phyloP scores from a whole-genome alignment of 2,113 vertebrate genomes.

The Phylloscopus whistleri region DNA sequence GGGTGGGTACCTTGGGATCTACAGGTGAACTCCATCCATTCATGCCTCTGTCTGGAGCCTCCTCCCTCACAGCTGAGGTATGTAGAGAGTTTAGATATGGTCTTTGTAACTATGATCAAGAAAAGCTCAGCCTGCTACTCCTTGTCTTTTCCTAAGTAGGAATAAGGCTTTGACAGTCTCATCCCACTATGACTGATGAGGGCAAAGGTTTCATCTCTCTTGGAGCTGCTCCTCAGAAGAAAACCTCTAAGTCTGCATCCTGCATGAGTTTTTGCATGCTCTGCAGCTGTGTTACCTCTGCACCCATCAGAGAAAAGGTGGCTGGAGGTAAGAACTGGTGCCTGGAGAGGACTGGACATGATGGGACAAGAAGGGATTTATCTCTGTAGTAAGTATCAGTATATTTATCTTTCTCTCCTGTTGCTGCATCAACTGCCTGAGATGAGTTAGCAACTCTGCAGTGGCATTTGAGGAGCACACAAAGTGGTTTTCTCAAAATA shows the following conservation, averaged over 20 bases:
- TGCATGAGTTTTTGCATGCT: neutral
- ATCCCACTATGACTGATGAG: fast-evolving
- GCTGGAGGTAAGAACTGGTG: neutral
- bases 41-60: neutral
- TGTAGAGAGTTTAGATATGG: neutral
- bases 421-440: neutral
- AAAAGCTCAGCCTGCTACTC: fast-evolving
- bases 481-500: constrained; percentile 4
- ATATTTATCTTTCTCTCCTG: neutral
- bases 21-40: neutral
- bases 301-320: neutral
- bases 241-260: neutral
- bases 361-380: neutral
- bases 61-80: neutral
- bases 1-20: neutral
- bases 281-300: neutral
- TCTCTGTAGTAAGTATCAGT: neutral
- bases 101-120: neutral
- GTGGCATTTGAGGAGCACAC: neutral
- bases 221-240: neutral
- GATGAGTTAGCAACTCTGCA: neutral
- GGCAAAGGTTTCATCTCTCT: neutral
- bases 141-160: neutral
- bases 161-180: neutral
- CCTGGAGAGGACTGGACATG: neutral